phyloP scores from a whole-genome alignment of 2,888 invertebrate species.

The Biston stratarius region DNA sequence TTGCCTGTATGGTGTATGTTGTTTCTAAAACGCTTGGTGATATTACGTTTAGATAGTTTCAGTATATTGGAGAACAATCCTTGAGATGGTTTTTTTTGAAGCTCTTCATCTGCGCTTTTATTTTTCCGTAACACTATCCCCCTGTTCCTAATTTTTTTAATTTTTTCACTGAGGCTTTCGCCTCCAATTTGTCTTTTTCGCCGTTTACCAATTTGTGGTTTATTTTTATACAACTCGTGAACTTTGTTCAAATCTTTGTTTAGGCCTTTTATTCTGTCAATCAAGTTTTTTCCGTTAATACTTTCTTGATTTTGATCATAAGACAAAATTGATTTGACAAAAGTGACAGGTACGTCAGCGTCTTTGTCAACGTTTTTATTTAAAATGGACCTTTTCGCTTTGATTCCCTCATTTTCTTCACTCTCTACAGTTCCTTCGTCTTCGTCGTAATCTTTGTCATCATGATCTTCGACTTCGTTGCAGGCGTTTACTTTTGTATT shows the following conservation, averaged over 20 bases:
- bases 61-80: slow-evolving; percentile 51
- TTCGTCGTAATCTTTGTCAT: slow-evolving; percentile 32
- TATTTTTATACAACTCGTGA: slow-evolving; percentile 50
- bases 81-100: slow-evolving; percentile 50
- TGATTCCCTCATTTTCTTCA: slow-evolving; percentile 45
- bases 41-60: slow-evolving; percentile 44
- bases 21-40: slow-evolving; percentile 39
- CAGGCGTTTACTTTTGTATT: slow-evolving; percentile 88
- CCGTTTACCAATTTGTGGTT: slow-evolving; percentile 41
- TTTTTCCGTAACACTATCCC: slow-evolving; percentile 39
- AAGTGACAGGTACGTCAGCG: slow-evolving; percentile 41
- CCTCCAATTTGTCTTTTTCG: slow-evolving; percentile 56
- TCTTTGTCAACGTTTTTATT: slow-evolving; percentile 51
- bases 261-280: slow-evolving; percentile 55
- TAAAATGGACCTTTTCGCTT: slow-evolving; percentile 57
- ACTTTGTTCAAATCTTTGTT: slow-evolving; percentile 62
- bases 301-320: slow-evolving; percentile 47
- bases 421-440: slow-evolving; percentile 47
- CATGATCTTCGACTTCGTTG: slow-evolving; percentile 50
- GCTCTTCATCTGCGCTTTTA: slow-evolving; percentile 42
- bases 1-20: slow-evolving; percentile 32
- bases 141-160: slow-evolving; percentile 47
- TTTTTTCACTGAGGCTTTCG: slow-evolving; percentile 37
- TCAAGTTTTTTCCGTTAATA: slow-evolving; percentile 48
- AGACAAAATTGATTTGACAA: slow-evolving; percentile 50